phyloP scores from a whole-genome alignment of 2,888 invertebrate species.

The Ormyrus labotus region DNA sequence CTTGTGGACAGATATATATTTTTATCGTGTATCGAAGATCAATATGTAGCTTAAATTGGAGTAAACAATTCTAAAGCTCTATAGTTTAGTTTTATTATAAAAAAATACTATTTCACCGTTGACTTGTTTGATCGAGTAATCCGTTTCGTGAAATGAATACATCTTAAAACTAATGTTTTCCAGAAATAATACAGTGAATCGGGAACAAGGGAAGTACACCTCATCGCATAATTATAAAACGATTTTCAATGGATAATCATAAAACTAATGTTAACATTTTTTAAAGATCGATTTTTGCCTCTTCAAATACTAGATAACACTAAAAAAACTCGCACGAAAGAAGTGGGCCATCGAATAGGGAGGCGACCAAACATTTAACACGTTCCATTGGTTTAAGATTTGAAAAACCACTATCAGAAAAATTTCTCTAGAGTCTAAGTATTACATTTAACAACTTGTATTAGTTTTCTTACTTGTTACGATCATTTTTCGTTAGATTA shows the following conservation, averaged over 20 bases:
- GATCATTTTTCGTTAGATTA: constrained; percentile 10
- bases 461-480: constrained; percentile 33
- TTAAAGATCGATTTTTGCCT: not conserved
- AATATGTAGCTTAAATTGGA: constrained; percentile 19
- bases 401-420: constrained; percentile 48
- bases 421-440: constrained; percentile 35
- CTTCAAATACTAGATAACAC: constrained; percentile 32
- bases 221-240: constrained; percentile 3
- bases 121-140: not conserved
- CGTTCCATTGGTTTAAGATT: constrained; percentile 40
- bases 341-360: constrained; percentile 28
- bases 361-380: constrained; percentile 44
- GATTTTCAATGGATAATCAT: constrained; percentile 6
- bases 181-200: not conserved
- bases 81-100: constrained; percentile 13
- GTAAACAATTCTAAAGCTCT: constrained; percentile 5
- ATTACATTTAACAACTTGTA: constrained; percentile 47
- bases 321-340: constrained; percentile 37
- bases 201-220: not conserved
- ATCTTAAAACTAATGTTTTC: not conserved
- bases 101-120: constrained; percentile 32
- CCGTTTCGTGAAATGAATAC: not conserved
- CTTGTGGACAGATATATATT: constrained; percentile 11
- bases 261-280: constrained; percentile 5
- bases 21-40: constrained; percentile 14